These are phyloP conservation scores for Hartigia nigra DNA, from an alignment of 2,888 invertebrate species.

Conservation along the genomic window DNA sequence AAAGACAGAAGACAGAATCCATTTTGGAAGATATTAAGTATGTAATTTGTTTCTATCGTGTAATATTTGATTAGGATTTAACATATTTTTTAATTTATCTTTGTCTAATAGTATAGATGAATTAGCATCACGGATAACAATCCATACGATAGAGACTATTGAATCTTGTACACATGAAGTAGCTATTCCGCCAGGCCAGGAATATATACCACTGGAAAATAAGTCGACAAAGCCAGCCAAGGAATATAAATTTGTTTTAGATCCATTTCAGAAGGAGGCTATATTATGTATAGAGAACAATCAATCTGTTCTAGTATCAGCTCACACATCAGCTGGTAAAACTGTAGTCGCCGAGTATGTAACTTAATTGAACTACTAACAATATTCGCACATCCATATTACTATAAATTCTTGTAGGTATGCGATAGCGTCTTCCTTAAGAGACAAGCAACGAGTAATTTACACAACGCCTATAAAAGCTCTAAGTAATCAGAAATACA, in stretches of 20 bases:
- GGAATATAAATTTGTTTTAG: constrained; percentile 92
- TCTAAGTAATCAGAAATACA: constrained; percentile 97
- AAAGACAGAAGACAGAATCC: constrained; percentile 51
- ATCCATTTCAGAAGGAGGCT: constrained; percentile 98
- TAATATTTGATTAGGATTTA: constrained; percentile 1
- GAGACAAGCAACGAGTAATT: constrained; percentile 96
- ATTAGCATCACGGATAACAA: constrained; percentile 82
- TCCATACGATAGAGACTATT: constrained; percentile 89
- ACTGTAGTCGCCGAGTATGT: constrained; percentile 98
- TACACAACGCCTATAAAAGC: constrained; percentile 99
- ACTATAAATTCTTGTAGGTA: constrained; percentile 70
- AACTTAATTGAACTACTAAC: neutral
- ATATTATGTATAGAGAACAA: constrained; percentile 96
- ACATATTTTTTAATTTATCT: constrained; percentile 15
- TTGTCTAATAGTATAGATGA: constrained; percentile 75
- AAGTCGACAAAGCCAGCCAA: constrained; percentile 82
- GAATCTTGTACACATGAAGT: constrained; percentile 98
- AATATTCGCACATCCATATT: neutral
- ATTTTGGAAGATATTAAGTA: constrained; percentile 60
- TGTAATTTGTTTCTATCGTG: constrained; percentile 25
- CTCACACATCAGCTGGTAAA: constrained; percentile 99
- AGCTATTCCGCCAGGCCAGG: constrained; percentile 89
- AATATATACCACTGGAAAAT: constrained; percentile 75
- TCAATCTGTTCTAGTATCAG: constrained; percentile 98
- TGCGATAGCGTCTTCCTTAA: constrained; percentile 93